These are phyloP conservation scores for Dinoponera quadriceps DNA, from an alignment of 1,140 invertebrate species.

Conservation along the genomic window DNA sequence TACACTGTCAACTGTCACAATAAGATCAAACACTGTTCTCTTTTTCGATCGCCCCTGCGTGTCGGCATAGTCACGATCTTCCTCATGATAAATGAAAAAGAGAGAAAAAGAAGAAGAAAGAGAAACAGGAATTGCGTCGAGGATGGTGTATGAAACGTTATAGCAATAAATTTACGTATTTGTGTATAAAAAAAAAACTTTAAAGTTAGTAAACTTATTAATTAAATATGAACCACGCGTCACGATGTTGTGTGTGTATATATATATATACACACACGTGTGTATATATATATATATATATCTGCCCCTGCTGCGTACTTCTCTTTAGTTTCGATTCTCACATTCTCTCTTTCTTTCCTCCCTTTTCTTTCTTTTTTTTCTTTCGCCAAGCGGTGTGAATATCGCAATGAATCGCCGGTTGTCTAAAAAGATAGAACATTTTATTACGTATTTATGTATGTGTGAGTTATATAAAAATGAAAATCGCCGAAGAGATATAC, in stretches of 20 bases:
- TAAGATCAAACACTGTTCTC: slow-evolving; percentile 28
- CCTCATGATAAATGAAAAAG: slow-evolving; percentile 58
- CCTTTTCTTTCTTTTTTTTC: not conserved
- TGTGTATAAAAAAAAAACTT: slow-evolving; percentile 73
- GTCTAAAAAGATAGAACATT: slow-evolving; percentile 55
- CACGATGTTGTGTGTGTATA: slow-evolving; percentile 59
- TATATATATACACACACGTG: too few species aligned
- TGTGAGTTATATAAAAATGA: slow-evolving; percentile 59
- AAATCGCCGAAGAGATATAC: slow-evolving; percentile 27
- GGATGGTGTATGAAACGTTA: slow-evolving; percentile 75
- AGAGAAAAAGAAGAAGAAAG: slow-evolving; percentile 6
- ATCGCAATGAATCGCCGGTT: slow-evolving; percentile 40
- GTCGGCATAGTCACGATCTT: slow-evolving; percentile 73
- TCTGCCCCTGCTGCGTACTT: slow-evolving; percentile 45
- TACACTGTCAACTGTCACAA: slow-evolving; percentile 39
- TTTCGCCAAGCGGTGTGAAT: slow-evolving; percentile 17
- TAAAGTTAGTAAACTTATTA: slow-evolving; percentile 76
- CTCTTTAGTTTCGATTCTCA: too few species aligned
- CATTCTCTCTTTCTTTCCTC: slow-evolving; percentile 1
- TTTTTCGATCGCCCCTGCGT: slow-evolving; percentile 66
- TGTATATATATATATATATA: too few species aligned
- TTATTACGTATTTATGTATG: slow-evolving; percentile 31
- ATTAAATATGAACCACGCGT: slow-evolving; percentile 71
- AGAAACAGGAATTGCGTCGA: slow-evolving; percentile 71
- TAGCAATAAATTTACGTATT: slow-evolving; percentile 78